A percentile compares a stretch with the other conserved stretches of the same genome.
Conservation (phyloP, 2,113 vertebrate species). For the Gorsachius goisagi region DNA sequence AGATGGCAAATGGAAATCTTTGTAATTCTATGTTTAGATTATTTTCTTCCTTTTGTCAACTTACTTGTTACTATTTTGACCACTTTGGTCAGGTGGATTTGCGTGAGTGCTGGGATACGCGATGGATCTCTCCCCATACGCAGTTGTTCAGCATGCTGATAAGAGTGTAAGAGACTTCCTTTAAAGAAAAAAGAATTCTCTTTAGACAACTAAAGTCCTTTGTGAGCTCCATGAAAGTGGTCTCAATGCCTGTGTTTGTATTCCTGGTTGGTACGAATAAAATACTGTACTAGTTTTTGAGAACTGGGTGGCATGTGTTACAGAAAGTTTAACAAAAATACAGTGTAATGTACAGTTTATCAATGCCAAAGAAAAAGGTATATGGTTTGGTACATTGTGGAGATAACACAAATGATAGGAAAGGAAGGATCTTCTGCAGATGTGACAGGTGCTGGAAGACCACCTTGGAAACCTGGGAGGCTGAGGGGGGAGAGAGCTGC, state of each 20-base stretch:
- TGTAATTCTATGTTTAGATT: neutral
- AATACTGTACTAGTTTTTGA: neutral
- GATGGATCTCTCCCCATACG: neutral
- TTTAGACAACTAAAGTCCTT: neutral
- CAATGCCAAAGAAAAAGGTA: neutral
- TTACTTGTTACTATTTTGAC: neutral
- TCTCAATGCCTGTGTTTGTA: neutral
- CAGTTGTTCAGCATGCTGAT: neutral
- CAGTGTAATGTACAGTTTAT: neutral
- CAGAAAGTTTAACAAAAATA: neutral
- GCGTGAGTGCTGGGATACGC: neutral
- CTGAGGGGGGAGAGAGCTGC: neutral
- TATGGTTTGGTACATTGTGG: neutral
- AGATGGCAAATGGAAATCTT: neutral
- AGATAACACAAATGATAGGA: neutral
- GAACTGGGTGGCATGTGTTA: neutral
- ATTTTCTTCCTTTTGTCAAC: neutral
- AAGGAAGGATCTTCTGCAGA: neutral
- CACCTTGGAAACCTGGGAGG: neutral
- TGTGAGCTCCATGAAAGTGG: neutral
- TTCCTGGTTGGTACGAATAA: neutral
- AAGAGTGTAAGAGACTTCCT: neutral
- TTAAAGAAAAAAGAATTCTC: neutral
- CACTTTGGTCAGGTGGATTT: neutral
- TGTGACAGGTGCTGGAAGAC: neutral